Evolutionary conservation across 2,888 invertebrate genomes (phyloP), one percentile per base, ranked within the genome.

Genomic region (Epicampocera succincta): DNA sequence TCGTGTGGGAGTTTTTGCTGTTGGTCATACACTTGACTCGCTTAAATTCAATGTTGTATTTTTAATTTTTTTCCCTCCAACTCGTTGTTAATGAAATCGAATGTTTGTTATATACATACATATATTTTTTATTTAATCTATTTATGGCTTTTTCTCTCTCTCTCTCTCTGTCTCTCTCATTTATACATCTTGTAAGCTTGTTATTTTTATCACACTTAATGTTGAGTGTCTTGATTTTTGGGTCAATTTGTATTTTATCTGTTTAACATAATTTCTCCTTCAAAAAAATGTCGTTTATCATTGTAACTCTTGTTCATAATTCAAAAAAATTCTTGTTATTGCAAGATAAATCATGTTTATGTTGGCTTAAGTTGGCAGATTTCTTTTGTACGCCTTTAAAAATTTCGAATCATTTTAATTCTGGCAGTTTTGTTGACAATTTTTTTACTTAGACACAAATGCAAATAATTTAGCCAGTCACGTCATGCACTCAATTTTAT

Each of bases 351-450:
- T 78, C 82, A 82, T 17, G 66, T 75, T 78, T 74, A 60, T 29
- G 5, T 21, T 6, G n/a, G 38, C n/a, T 21, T 50, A n/a, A 38
- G 15, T 25, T n/a, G 13, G 2, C 38, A 25, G 15, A 29, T 29
- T 40, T 15, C n/a, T 25, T 58, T 68, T 61, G 4, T 68, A n/a
- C n/a, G 11, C n/a, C 6, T 42, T 25, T 42, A n/a, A 60, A 42
- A 42, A 42, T 25, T 6, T 46, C 2, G 12, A 0, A 40, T 25
- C 15, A 9, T 61, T 40, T 38, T 17, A 11, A 1, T 52, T 54
- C 0, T n/a, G 46, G 50, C 11, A 17, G 29, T 56, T 58, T 69
- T 88, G 86, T 86, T 87, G 87, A 87, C 88, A 89, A 86, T 87
- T 86, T 84, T 79, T 71, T 54, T 17, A 74, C 56, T 83, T 81